Evolutionary conservation across 37 sponge, comb jelly and placozoan species (phyloP).

Genomic region (Theonella swinhoei): DNA sequence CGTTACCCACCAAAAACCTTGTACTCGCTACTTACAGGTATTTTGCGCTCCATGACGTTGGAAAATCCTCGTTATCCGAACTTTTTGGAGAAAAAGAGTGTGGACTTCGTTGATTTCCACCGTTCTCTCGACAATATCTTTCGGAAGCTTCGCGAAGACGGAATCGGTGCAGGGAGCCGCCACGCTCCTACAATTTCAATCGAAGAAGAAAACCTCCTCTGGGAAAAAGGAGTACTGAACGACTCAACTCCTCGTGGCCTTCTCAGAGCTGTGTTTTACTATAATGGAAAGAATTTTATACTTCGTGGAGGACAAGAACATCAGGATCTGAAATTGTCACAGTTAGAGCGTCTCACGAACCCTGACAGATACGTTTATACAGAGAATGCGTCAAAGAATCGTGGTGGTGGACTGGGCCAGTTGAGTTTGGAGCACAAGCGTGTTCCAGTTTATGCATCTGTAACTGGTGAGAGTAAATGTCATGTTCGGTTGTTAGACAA

Average conservation of each 20-base stretch:
- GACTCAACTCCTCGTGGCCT: slow-evolving; percentile 6
- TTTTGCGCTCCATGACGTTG: not conserved
- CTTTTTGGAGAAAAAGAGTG: slow-evolving; percentile 1
- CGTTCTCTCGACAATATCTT: slow-evolving; percentile 9
- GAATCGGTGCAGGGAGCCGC: slow-evolving; percentile 6
- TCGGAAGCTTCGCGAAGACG: not conserved
- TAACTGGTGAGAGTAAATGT: slow-evolving; percentile 18
- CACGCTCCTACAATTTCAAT: not conserved
- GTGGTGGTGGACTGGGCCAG: slow-evolving; percentile 5
- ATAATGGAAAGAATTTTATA: slow-evolving; percentile 23
- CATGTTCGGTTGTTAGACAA: slow-evolving; percentile 18
- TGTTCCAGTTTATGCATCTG: not conserved
- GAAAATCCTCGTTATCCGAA: not conserved
- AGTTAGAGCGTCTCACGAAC: not conserved
- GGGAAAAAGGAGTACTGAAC: slow-evolving; percentile 25
- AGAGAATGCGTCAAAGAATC: slow-evolving; percentile 25
- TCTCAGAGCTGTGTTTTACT: slow-evolving; percentile 13
- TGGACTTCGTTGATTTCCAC: slow-evolving; percentile 1
- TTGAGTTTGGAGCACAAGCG: not conserved
- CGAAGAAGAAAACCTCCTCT: slow-evolving; percentile 23
- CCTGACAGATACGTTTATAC: slow-evolving; percentile 30
- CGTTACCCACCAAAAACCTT: not conserved
- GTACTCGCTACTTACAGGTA: slow-evolving; percentile 1
- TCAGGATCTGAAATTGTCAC: slow-evolving; percentile 21
- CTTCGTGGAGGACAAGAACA: slow-evolving; percentile 21